Conservation (phyloP, 1,140 invertebrate genomes). For the Neodiprion fabricii region DNA sequence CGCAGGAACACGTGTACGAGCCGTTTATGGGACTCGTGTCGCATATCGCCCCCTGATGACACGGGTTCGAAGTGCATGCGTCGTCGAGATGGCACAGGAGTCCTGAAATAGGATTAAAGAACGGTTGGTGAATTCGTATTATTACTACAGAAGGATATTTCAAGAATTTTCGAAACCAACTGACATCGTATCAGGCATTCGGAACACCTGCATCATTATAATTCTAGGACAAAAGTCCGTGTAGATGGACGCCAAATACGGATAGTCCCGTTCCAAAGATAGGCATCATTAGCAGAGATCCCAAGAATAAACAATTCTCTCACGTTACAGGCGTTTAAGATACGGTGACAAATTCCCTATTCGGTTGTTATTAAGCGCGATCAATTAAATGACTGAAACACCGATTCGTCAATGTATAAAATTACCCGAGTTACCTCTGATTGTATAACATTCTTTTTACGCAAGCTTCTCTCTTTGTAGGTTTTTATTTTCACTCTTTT, state of each 20-base stretch:
- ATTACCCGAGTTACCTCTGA: no score
- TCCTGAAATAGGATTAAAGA: conserved; percentile 62
- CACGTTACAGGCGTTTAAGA: background rate
- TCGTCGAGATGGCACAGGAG: conserved; percentile 95
- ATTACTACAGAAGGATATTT: background rate
- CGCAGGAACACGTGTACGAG: conserved; percentile 92
- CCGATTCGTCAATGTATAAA: no score
- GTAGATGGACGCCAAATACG: conserved; percentile 29
- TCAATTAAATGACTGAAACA: background rate
- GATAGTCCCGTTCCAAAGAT: conserved; percentile 44
- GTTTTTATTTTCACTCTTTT: no score
- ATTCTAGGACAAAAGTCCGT: conserved; percentile 46
- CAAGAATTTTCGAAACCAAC: background rate
- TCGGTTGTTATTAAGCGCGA: background rate
- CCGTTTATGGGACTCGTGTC: conserved; percentile 96
- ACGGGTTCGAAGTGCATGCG: conserved; percentile 96
- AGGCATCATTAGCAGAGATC: conserved; percentile 42
- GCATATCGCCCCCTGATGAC: conserved; percentile 91
- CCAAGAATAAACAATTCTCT: background rate
- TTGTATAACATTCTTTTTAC: no score
- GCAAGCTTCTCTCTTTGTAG: no score
- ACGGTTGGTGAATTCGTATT: background rate
- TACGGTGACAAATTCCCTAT: background rate
- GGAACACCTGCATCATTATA: conserved; percentile 4
- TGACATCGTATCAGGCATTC: background rate